Base-by-base conservation (phyloP, 2,113 vertebrate genomes). In the Vidua chalybeata region DNA sequence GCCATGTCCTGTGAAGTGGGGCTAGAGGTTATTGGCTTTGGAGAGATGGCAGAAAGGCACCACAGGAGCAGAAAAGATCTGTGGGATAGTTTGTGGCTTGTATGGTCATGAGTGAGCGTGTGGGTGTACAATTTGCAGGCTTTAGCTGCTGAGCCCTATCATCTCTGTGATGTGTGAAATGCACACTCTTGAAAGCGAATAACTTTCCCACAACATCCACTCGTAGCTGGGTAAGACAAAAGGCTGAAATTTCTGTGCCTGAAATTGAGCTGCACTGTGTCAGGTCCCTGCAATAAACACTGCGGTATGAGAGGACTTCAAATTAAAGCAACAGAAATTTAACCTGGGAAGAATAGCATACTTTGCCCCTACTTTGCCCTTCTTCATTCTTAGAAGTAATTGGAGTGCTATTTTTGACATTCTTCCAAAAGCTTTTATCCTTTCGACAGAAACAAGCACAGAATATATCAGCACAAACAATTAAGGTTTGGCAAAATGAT, bases 371-470 rank as follows among this genome's bases (percentile, higher is more conserved):
- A 11, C 26, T 74, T 81, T 66, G 35, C 22, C 30, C 28, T 87
- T 51, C 43, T 84, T 96, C 56, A 11, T 68, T 87, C 87, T 82
- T 87, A 41, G 52, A 67, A 56, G 49, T 72, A 72, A 82, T 8
- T 75, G 61, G 86, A 82, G 26, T 80, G 48, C 52, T 71, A 9
- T 58, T 94, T 80, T 79, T 87, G 24, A 77, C 2, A 1, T 73
- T 88, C 31, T 90, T 80, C 83, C 23, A 54, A 62, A 85, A 73
- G 15, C 75, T 88, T 82, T 95, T 79, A 66, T 89, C 13, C 24
- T 90, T 90, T 30, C 10, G 6, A 49, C 24, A 68, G 64, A 84
- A 84, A 39, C 23, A 66, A 67, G 39, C 30, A 7, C 49, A 28
- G 64, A 81, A 79, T 76, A 58, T 31, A 37, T 51, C 62, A 82